Percentiles rank a stretch among this genome's conserved stretches.
Evolutionary conservation across 2,113 vertebrate genomes (phyloP).

Genomic region (Alethe castanea): DNA sequence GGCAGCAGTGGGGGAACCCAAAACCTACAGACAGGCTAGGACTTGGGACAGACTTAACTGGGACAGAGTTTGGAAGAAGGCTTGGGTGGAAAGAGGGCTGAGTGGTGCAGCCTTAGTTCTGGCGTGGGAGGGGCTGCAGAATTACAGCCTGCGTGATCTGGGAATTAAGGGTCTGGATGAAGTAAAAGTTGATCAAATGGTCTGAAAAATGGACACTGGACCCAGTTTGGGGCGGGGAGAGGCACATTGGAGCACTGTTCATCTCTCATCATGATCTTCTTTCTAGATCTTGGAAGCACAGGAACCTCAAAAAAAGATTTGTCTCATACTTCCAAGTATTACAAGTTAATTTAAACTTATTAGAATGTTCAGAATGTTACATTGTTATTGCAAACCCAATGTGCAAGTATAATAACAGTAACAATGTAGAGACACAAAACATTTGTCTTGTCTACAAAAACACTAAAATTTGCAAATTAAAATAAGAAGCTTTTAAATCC

Average conservation of each 20-base stretch:
- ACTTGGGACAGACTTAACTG: neutral
- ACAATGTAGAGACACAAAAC: neutral
- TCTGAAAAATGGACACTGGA: neutral
- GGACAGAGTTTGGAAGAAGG: neutral
- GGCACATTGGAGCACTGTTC: neutral
- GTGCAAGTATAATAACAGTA: neutral
- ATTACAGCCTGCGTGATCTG: neutral
- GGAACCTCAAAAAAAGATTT: neutral
- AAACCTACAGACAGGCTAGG: neutral
- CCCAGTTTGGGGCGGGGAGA: neutral
- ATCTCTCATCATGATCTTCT: fast-evolving
- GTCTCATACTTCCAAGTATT: neutral
- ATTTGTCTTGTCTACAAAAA: neutral
- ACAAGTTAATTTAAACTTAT: neutral
- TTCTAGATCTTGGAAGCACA: neutral
- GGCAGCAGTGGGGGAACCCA: neutral
- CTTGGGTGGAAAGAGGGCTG: neutral
- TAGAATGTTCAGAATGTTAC: neutral
- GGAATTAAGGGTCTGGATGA: neutral
- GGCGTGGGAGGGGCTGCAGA: neutral
- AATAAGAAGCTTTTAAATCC: neutral
- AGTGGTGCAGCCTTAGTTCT: neutral
- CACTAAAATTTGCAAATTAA: neutral
- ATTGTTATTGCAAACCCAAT: neutral
- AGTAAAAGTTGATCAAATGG: neutral